phyloP scores from a whole-genome alignment of 2,888 invertebrate genomes.

The Belgica antarctica region DNA sequence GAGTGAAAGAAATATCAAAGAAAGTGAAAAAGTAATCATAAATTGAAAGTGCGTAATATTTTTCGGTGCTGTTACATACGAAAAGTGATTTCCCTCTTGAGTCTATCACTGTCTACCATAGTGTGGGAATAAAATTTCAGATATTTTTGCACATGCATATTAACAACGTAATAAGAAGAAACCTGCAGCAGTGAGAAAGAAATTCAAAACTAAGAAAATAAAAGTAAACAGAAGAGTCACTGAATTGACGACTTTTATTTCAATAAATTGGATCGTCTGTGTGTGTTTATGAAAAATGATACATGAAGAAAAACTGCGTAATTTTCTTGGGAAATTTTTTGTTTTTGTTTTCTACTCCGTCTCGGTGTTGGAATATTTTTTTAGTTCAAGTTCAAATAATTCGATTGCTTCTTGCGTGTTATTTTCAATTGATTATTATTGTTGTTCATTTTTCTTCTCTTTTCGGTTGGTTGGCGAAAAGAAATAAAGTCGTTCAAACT shows the following conservation, averaged over 20 bases:
- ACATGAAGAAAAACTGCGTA: constrained; percentile 34
- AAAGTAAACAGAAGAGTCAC: no score
- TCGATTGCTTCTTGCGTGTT: constrained; percentile 41
- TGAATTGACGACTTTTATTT: no score
- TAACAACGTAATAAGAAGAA: background rate
- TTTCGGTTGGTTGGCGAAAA: background rate
- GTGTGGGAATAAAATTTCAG: constrained; percentile 34
- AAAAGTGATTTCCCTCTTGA: background rate
- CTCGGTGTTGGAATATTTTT: constrained; percentile 10
- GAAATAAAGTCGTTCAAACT: no score
- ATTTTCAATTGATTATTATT: constrained; percentile 40
- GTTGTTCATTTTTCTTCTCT: background rate
- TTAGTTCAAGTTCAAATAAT: constrained; percentile 41
- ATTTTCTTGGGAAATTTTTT: constrained; percentile 34
- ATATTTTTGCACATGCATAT: background rate
- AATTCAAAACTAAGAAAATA: background rate
- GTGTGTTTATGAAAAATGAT: background rate
- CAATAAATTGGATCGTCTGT: background rate
- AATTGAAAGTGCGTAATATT: constrained; percentile 27
- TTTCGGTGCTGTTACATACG: background rate
- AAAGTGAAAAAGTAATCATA: constrained; percentile 25
- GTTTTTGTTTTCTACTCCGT: background rate
- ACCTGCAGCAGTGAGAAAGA: background rate
- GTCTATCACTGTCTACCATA: background rate
- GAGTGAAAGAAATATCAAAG: constrained; percentile 21